Evolutionary conservation across 2,113 vertebrate genomes (phyloP).

Genomic region (Myiozetetes cayanensis): DNA sequence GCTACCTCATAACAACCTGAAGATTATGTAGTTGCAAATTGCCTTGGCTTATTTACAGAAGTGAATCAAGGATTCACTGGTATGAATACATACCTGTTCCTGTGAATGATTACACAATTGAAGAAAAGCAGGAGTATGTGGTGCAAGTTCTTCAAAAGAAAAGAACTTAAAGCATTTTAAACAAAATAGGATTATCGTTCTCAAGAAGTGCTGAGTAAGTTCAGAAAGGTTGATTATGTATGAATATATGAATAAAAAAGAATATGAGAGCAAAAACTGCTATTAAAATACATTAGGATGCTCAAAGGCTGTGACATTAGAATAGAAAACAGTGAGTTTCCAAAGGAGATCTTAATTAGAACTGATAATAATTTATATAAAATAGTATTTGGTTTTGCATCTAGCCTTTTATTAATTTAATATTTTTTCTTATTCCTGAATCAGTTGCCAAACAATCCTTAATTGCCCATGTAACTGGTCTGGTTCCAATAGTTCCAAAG

Average conservation of each 20-base stretch:
- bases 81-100: neutral
- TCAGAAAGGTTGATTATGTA: neutral
- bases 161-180: neutral
- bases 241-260: neutral
- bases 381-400: neutral
- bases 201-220: neutral
- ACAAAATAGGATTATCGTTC: neutral
- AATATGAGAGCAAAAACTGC: neutral
- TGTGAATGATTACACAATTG: neutral
- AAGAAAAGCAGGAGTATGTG: neutral
- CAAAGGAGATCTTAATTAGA: neutral
- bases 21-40: neutral
- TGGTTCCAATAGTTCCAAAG: neutral
- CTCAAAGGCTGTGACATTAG: neutral
- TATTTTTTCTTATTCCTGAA: neutral
- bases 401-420: neutral
- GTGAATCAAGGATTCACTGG: neutral
- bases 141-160: neutral
- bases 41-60: neutral
- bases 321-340: neutral
- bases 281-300: neutral
- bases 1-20: neutral
- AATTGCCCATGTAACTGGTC: neutral
- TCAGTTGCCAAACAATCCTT: neutral
- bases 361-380: neutral